Percentiles rank a stretch among this genome's conserved stretches.
These are phyloP conservation scores for Blomia tropicalis DNA, from an alignment of 2,888 invertebrate genomes.

Conservation along the genomic window DNA sequence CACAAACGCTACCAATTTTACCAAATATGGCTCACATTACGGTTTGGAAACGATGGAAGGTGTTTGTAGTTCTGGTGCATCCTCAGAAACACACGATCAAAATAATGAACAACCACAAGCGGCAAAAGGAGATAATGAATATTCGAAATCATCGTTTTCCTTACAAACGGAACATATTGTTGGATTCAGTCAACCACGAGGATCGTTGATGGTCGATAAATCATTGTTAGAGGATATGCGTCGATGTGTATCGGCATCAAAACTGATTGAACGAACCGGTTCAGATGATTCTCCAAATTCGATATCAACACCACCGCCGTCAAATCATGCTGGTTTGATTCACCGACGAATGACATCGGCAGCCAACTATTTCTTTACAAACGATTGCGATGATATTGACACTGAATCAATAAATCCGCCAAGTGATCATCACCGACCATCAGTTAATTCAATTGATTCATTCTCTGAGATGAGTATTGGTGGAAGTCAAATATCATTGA, in stretches of 20 bases:
- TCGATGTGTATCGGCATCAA: slow-evolving; percentile 19
- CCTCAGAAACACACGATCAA: background rate
- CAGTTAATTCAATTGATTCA: background rate
- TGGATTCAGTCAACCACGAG: background rate
- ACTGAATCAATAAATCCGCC: background rate
- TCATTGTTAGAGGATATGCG: slow-evolving; percentile 11
- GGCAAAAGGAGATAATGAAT: background rate
- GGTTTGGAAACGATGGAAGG: background rate
- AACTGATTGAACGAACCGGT: background rate
- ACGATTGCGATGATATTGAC: background rate
- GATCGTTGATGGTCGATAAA: slow-evolving; percentile 4
- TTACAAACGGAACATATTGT: background rate
- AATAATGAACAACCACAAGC: background rate
- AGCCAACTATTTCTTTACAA: background rate
- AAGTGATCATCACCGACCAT: background rate
- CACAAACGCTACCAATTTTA: background rate
- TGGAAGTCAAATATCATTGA: background rate
- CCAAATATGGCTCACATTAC: background rate
- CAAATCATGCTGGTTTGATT: background rate
- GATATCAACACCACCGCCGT: background rate
- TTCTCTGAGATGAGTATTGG: slow-evolving; percentile 8
- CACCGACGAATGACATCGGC: background rate
- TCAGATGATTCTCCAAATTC: slow-evolving; percentile 1
- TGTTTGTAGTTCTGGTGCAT: background rate
- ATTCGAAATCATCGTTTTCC: background rate